Conservation (phyloP, 1,140 invertebrate species). For the Drosophila varians region DNA sequence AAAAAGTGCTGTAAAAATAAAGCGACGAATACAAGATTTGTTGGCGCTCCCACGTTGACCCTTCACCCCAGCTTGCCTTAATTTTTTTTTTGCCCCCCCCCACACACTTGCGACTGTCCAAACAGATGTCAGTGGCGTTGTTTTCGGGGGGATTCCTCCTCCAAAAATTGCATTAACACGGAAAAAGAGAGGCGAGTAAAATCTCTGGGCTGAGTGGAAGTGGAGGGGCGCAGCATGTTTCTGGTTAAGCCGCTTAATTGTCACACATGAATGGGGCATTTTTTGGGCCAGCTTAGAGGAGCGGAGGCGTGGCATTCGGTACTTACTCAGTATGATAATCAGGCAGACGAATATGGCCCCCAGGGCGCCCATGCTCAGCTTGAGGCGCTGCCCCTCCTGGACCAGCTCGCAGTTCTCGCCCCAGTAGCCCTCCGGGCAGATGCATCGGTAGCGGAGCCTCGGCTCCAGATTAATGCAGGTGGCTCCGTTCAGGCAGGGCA, state of each 20-base stretch:
- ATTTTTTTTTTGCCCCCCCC: constrained; percentile 10
- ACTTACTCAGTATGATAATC: constrained; percentile 87
- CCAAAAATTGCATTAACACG: constrained; percentile 75
- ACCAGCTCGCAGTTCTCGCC: constrained; percentile 88
- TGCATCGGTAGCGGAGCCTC: constrained; percentile 85
- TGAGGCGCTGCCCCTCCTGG: constrained; percentile 86
- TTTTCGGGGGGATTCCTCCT: constrained; percentile 14
- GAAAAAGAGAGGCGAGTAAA: constrained; percentile 38
- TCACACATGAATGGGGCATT: constrained; percentile 55
- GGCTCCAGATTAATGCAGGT: constrained; percentile 86
- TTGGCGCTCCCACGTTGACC: constrained; percentile 40
- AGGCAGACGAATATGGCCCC: constrained; percentile 87
- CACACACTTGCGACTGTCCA: constrained; percentile 31
- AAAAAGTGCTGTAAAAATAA: constrained; percentile 50
- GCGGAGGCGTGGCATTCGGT: constrained; percentile 16
- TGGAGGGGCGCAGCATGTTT: constrained; percentile 19
- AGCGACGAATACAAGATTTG: constrained; percentile 51
- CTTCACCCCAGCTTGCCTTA: not conserved
- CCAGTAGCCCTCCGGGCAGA: constrained; percentile 86
- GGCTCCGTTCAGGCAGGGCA: constrained; percentile 87
- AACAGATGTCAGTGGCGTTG: constrained; percentile 41
- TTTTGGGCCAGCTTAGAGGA: constrained; percentile 1
- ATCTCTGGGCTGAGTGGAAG: not conserved
- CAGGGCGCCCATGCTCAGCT: constrained; percentile 86
- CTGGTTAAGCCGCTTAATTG: constrained; percentile 74